Percentiles rank a stretch among this genome's conserved stretches.
Evolutionary conservation across 2,888 invertebrate genomes (phyloP).

Genomic region (Gisinianus flammeolus): DNA sequence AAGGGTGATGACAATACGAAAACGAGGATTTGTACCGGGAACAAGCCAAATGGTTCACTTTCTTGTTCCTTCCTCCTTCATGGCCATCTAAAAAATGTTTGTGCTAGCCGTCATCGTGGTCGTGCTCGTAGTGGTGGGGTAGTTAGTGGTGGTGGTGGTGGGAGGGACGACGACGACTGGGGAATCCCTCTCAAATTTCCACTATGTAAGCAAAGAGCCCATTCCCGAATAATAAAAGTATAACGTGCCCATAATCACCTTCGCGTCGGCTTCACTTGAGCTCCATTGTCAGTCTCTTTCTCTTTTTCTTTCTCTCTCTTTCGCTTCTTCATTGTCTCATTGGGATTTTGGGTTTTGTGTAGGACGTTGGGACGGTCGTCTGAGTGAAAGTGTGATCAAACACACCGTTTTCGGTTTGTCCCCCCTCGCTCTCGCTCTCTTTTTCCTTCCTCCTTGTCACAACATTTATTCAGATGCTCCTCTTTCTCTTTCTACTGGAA

Average conservation of each 20-base stretch:
- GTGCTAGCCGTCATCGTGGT: background rate
- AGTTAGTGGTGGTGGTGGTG: background rate
- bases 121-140: too few species aligned
- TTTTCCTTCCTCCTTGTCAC: constrained; percentile 27
- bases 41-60: too few species aligned
- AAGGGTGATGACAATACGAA: background rate
- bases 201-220: background rate
- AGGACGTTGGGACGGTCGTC: background rate
- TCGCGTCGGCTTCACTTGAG: background rate
- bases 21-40: too few species aligned
- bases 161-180: background rate
- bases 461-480: constrained; percentile 39
- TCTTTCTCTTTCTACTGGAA: background rate
- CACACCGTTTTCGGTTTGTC: background rate
- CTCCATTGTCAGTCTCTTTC: background rate
- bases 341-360: background rate
- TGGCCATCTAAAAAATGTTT: too few species aligned
- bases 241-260: constrained; percentile 25
- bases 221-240: constrained; percentile 25
- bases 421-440: too few species aligned
- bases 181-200: constrained; percentile 9
- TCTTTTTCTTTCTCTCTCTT: background rate
- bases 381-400: background rate
- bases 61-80: too few species aligned
- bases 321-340: background rate